Evolutionary conservation across 2,888 invertebrate genomes (phyloP).

Genomic region (Mamestra brassicae): DNA sequence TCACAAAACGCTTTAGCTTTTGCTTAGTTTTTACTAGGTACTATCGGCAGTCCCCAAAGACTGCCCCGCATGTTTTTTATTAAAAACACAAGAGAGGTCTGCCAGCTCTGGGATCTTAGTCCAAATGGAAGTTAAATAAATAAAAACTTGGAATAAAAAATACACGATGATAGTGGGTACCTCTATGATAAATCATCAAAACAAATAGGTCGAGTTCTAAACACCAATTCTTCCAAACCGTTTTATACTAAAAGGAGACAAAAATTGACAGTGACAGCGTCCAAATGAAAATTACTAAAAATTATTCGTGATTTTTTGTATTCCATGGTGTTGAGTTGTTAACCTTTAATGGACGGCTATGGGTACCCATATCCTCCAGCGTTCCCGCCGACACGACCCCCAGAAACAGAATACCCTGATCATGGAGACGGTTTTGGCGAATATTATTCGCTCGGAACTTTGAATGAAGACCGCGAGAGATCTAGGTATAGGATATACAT

Average conservation of each 20-base stretch:
- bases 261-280: conserved; percentile 76
- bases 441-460: conserved; percentile 78
- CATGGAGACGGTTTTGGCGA: conserved; percentile 86
- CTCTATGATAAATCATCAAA: background rate
- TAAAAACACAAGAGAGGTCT: too few species aligned
- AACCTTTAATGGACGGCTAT: conserved; percentile 81
- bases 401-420: conserved; percentile 78
- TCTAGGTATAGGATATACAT: conserved; percentile 51
- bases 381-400: conserved; percentile 73
- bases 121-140: too few species aligned
- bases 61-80: too few species aligned
- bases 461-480: conserved; percentile 71
- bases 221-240: background rate
- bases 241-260: conserved; percentile 53
- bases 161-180: background rate
- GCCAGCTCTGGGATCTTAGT: too few species aligned
- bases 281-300: conserved; percentile 61
- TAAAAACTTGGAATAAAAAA: too few species aligned
- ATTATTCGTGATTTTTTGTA: conserved; percentile 68
- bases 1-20: too few species aligned
- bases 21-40: too few species aligned
- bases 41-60: too few species aligned
- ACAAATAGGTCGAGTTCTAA: background rate
- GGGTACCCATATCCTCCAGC: conserved; percentile 77
- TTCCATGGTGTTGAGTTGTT: conserved; percentile 62